A percentile compares a stretch with the other conserved stretches of the same genome.
These are phyloP conservation scores for Chymomyza amoena DNA, from an alignment of 2,888 invertebrate genomes.

Conservation along the genomic window DNA sequence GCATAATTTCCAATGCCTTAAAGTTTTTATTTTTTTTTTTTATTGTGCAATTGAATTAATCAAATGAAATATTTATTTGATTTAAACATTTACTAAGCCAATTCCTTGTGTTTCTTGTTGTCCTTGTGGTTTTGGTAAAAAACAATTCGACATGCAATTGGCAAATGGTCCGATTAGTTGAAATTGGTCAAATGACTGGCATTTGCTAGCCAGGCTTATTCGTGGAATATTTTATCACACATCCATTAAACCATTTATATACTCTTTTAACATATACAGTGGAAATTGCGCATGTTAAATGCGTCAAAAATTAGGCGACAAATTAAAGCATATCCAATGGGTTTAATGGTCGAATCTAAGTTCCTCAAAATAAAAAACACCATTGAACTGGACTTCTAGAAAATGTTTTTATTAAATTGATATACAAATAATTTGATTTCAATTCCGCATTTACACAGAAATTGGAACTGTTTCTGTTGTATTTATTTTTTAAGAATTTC, in stretches of 20 bases:
- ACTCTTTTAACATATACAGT: neutral
- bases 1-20: too few relatives aligned
- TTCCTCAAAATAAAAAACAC: too few relatives aligned
- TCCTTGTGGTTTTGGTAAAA: neutral
- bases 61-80: slow-evolving; percentile 23
- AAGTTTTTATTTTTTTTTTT: slow-evolving; percentile 3
- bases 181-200: neutral
- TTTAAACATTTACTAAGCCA: neutral
- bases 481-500: too few relatives aligned
- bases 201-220: neutral
- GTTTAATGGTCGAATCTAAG: too few relatives aligned
- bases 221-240: neutral
- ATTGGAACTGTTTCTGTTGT: too few relatives aligned
- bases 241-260: neutral
- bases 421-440: too few relatives aligned
- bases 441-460: too few relatives aligned
- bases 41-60: slow-evolving; percentile 47
- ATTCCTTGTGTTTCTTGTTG: neutral
- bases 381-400: too few relatives aligned
- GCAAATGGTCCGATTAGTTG: neutral
- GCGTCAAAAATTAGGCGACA: neutral
- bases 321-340: too few relatives aligned
- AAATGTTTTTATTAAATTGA: too few relatives aligned
- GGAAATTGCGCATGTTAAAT: neutral
- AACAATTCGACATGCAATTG: slow-evolving; percentile 31